Percentiles rank a stretch among this genome's conserved stretches.
Conservation (phyloP, 2,797 vertebrate species). For the Xyrichtys novacula region DNA sequence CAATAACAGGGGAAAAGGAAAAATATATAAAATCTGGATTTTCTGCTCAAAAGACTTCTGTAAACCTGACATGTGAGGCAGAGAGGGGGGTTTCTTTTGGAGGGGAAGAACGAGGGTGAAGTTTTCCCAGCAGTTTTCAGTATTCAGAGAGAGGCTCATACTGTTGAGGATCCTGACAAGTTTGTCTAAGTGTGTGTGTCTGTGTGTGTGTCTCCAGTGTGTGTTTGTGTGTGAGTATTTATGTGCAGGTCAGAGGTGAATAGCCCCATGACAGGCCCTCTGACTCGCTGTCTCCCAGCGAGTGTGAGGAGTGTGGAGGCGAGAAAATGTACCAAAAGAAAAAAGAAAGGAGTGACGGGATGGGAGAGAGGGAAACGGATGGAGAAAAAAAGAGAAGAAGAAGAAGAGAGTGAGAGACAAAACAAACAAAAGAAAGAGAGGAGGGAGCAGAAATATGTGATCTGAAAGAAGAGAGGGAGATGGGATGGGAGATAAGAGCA, state of each 20-base stretch:
- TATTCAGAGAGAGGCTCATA: constrained; percentile 54
- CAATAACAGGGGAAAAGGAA: no score
- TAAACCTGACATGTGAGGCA: constrained; percentile 19
- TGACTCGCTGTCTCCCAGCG: constrained; percentile 57
- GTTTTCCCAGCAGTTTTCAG: constrained; percentile 54
- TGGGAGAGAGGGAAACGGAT: background rate
- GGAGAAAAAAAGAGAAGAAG: background rate
- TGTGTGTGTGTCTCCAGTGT: constrained; percentile 12
- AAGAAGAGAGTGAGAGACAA: background rate
- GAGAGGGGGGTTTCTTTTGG: constrained; percentile 37
- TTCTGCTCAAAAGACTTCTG: no score
- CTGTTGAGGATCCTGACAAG: constrained; percentile 65
- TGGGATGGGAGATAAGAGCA: constrained; percentile 1
- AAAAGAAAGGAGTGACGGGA: background rate
- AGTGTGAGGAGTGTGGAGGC: background rate
- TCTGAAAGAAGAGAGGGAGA: background rate
- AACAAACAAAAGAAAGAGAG: background rate
- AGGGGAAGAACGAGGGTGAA: constrained; percentile 19
- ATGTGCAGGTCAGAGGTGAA: constrained; percentile 57
- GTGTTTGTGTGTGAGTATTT: constrained; percentile 16
- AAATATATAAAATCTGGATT: no score
- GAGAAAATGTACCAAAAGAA: constrained; percentile 1
- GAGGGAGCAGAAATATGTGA: no score
- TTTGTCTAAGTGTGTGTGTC: constrained; percentile 17
- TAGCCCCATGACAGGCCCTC: constrained; percentile 39